Base-by-base conservation (phyloP, 2,888 invertebrate genomes). In the Pristionchus japonicus region DNA sequence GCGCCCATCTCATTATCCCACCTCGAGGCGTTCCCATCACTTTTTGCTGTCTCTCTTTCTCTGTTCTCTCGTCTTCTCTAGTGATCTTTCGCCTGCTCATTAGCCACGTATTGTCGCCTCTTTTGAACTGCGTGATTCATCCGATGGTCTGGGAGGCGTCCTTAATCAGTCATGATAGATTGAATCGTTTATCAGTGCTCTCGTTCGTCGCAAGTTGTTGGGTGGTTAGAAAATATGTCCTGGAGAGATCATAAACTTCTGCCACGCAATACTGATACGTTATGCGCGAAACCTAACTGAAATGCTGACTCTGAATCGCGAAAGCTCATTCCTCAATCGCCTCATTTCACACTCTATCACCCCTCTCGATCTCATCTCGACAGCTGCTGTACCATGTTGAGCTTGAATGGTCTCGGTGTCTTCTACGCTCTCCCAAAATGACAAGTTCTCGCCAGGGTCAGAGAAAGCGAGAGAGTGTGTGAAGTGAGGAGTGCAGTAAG, bases 351-450 rank as follows among this genome's bases (percentile, higher is more conserved):
- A 70, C 70, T n/a, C 37, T 70, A 70, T 37, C 70, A 37, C 34
- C 9, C 70, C 4, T 6, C 40, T 70, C 70, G 37, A 70, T 70
- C 70, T 70, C 27, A 15, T 15, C 64, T 7, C 70, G 34, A 70
- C 70, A 70, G 70, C 70, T 70, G 70, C 70, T 70, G 47, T 47
- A 70, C 70, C 34, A 37, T 70, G 37, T n/a, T n/a, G n/a, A n/a
- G n/a, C n/a, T n/a, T n/a, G n/a, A n/a, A n/a, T n/a, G n/a, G n/a
- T n/a, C n/a, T n/a, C n/a, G n/a, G n/a, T n/a, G n/a, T n/a, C n/a
- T n/a, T n/a, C n/a, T n/a, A n/a, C n/a, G n/a, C n/a, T n/a, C n/a
- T n/a, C n/a, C n/a, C n/a, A n/a, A n/a, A n/a, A n/a, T n/a, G n/a
- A n/a, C n/a, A n/a, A n/a, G n/a, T n/a, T n/a, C n/a, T n/a, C n/a